These are phyloP conservation scores for Nyctibius grandis DNA, from an alignment of 2,797 vertebrate species.

Conservation along the genomic window DNA sequence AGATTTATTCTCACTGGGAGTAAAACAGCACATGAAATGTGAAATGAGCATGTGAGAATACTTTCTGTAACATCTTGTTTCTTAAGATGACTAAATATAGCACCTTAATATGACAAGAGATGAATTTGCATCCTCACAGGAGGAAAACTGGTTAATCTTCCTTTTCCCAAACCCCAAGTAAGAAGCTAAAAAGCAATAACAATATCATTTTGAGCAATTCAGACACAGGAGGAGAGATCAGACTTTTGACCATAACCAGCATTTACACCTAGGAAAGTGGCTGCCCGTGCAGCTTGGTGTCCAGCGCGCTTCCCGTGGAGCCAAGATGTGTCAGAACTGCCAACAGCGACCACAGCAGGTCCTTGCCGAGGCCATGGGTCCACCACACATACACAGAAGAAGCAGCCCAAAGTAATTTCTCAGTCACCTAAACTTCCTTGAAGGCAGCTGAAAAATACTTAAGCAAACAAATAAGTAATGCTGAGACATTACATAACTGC, in stretches of 20 bases:
- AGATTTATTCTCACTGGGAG: background rate
- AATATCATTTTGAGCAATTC: background rate
- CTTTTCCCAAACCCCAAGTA: background rate
- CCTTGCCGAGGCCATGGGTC: background rate
- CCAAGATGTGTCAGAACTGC: background rate
- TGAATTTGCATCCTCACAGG: background rate
- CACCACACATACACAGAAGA: background rate
- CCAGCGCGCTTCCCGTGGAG: fast-evolving
- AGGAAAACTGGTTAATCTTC: background rate
- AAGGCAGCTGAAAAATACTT: slow-evolving; percentile 11
- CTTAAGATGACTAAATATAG: background rate
- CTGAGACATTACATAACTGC: slow-evolving; percentile 44
- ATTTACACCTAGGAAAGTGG: background rate
- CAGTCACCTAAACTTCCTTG: background rate
- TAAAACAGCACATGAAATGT: background rate
- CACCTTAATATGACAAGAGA: background rate
- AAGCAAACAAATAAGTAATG: slow-evolving; percentile 15
- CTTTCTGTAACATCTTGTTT: background rate
- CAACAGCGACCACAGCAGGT: background rate
- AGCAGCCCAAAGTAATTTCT: background rate
- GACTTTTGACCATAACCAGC: background rate
- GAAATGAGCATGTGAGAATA: background rate
- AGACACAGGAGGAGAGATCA: background rate
- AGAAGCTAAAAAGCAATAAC: background rate
- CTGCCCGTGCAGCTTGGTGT: background rate